phyloP scores from a whole-genome alignment of 2,113 vertebrate genomes.

The Nymphicus hollandicus region DNA sequence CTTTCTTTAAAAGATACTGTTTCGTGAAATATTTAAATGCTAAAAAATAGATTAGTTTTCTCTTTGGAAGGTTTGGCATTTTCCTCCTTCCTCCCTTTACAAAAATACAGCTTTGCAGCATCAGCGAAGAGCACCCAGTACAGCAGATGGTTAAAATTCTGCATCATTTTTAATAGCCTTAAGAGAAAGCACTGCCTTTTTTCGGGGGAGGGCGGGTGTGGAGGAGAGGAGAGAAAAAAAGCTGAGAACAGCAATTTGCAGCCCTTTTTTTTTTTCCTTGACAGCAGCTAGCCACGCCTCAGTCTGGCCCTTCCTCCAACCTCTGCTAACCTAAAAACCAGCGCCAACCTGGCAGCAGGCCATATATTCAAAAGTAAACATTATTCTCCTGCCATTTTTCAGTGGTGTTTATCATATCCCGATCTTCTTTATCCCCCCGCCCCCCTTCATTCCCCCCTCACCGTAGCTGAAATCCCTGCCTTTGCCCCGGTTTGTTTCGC shows the following conservation, averaged over 20 bases:
- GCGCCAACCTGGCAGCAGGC: conserved; percentile 50
- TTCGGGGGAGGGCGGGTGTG: background rate
- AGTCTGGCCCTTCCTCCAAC: conserved; percentile 64
- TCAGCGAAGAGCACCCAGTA: background rate
- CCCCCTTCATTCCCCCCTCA: rapidly evolving
- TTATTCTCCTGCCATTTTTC: conserved; percentile 39
- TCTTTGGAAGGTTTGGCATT: background rate
- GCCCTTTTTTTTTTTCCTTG: background rate
- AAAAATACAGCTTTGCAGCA: background rate
- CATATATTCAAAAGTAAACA: conserved; percentile 63
- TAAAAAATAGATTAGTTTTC: background rate
- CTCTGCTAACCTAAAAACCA: conserved; percentile 64
- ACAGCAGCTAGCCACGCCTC: conserved; percentile 55
- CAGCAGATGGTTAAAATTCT: conserved; percentile 55
- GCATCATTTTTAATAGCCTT: conserved; percentile 44
- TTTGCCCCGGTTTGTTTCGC: background rate
- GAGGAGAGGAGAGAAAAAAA: background rate
- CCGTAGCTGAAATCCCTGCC: background rate
- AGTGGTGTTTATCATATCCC: background rate
- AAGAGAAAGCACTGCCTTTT: conserved; percentile 47
- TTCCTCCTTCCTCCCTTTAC: background rate
- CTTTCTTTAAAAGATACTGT: background rate
- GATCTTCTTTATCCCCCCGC: background rate
- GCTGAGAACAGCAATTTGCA: conserved; percentile 55
- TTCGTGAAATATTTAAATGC: background rate